Evolutionary conservation across 2,113 vertebrate genomes (phyloP).

Genomic region (Eira barbara): DNA sequence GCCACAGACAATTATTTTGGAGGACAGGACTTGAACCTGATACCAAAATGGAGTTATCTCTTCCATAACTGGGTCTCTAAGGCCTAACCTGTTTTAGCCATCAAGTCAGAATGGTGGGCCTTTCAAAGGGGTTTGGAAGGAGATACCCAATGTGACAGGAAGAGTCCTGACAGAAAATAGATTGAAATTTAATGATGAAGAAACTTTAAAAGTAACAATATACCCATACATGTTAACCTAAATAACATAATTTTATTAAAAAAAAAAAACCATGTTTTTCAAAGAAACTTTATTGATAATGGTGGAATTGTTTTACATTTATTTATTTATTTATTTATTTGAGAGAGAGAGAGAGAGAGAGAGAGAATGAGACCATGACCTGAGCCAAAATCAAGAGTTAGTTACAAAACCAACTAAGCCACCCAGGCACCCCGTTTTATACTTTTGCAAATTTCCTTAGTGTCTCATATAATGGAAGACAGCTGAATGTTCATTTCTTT

Average conservation of each 20-base stretch:
- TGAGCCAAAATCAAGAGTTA: neutral
- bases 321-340: neutral
- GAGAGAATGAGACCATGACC: neutral
- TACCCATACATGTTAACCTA: neutral
- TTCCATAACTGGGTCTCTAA: neutral
- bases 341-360: neutral
- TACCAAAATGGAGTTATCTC: neutral
- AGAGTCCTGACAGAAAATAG: neutral
- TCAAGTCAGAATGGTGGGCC: neutral
- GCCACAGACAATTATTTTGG: neutral
- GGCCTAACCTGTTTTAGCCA: neutral
- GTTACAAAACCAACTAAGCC: neutral
- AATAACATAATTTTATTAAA: neutral
- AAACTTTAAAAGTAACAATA: neutral
- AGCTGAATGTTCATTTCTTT: neutral
- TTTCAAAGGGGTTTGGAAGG: neutral
- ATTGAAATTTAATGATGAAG: neutral
- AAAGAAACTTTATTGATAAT: neutral
- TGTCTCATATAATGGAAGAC: neutral
- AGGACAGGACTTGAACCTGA: neutral
- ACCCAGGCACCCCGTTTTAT: neutral
- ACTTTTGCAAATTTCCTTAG: neutral
- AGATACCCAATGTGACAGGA: neutral
- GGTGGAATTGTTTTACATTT: neutral
- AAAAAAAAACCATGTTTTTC: neutral